phyloP scores from a whole-genome alignment of 2,797 vertebrate genomes.

The Amblyopsis hoosieri region DNA sequence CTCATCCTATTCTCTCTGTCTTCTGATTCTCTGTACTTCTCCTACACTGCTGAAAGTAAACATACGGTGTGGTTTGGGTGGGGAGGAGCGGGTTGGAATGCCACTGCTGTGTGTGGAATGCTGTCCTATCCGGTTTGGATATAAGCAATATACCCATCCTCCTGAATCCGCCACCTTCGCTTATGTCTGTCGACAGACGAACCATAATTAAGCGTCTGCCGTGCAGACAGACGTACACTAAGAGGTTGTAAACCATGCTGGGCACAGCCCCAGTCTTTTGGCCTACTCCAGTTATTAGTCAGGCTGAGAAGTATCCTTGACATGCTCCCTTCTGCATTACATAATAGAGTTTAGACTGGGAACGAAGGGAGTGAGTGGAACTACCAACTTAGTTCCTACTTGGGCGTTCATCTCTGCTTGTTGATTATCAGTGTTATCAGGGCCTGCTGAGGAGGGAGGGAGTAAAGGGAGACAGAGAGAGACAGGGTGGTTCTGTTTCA shows the following conservation, averaged over 20 bases:
- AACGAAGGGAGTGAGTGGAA: constrained; percentile 29
- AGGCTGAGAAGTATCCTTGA: constrained; percentile 61
- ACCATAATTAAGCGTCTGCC: background rate
- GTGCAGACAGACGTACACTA: constrained; percentile 45
- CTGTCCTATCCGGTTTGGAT: constrained; percentile 61
- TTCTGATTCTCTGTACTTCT: background rate
- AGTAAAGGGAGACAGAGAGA: constrained; percentile 19
- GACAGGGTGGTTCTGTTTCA: constrained; percentile 17
- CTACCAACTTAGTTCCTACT: constrained; percentile 45
- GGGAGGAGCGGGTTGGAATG: constrained; percentile 55
- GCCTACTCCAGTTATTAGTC: constrained; percentile 52
- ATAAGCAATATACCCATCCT: constrained; percentile 49
- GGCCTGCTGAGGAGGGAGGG: constrained; percentile 21
- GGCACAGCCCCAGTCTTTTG: constrained; percentile 52
- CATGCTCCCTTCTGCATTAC: constrained; percentile 63
- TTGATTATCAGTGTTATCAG: constrained; percentile 51
- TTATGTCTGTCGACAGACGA: constrained; percentile 13
- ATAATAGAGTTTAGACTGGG: constrained; percentile 50
- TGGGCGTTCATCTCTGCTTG: constrained; percentile 32
- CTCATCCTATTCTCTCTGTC: background rate
- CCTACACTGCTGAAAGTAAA: constrained; percentile 2
- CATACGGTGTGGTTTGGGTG: constrained; percentile 10
- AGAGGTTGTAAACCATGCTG: constrained; percentile 52
- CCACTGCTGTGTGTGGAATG: constrained; percentile 60
- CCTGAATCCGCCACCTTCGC: constrained; percentile 31